phyloP scores from a whole-genome alignment of 1,140 invertebrate genomes.

The Polyergus mexicanus region DNA sequence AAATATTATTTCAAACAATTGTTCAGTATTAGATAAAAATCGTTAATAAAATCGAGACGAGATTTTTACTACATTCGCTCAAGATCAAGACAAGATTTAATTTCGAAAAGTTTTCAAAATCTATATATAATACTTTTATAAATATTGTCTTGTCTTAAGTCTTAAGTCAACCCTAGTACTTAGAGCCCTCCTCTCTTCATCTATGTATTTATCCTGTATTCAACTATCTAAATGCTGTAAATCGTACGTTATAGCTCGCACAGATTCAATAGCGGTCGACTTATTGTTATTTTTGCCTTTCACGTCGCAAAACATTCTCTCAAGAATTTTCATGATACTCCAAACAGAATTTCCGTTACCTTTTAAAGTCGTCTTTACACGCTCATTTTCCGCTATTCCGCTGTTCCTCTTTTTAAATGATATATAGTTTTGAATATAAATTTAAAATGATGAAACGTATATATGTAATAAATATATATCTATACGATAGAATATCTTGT shows the following conservation, averaged over 20 bases:
- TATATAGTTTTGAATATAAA: not conserved
- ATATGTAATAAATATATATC: no score
- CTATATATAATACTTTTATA: no score
- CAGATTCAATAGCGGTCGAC: constrained; percentile 42
- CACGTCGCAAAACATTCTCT: not conserved
- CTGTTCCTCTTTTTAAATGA: not conserved
- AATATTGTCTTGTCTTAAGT: no score
- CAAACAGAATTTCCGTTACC: not conserved
- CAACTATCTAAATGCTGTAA: constrained; percentile 67
- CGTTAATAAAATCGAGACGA: no score
- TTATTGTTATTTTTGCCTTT: not conserved
- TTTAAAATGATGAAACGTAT: not conserved
- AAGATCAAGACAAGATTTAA: no score
- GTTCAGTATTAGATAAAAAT: no score
- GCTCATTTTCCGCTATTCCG: not conserved
- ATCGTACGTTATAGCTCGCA: constrained; percentile 65
- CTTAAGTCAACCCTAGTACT: not conserved
- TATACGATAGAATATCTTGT: no score
- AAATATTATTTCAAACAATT: no score
- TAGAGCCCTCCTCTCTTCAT: constrained; percentile 70
- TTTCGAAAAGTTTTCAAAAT: no score
- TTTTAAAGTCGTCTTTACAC: not conserved
- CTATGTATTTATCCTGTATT: constrained; percentile 72
- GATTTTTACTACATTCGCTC: no score
- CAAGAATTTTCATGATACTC: no score